Conservation (phyloP, 2,797 vertebrate species). For the Salmo trutta region DNA sequence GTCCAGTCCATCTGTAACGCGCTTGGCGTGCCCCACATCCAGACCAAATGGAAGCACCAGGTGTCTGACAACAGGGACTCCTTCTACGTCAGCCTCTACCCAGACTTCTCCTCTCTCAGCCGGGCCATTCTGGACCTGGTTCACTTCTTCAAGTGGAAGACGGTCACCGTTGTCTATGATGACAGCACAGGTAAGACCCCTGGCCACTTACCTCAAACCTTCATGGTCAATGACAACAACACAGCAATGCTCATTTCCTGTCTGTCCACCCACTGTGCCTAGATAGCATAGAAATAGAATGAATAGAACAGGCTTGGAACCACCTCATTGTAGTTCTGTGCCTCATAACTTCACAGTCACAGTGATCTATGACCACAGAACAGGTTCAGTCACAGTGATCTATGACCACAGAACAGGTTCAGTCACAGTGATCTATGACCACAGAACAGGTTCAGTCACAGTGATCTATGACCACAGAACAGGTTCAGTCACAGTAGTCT, state of each 20-base stretch:
- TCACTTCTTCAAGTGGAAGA: constrained; percentile 99
- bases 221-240: not conserved
- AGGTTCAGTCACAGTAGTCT: too few species aligned
- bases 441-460: too few species aligned
- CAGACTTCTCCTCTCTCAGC: constrained; percentile 97
- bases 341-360: not conserved
- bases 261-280: not conserved
- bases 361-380: not conserved
- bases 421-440: too few species aligned
- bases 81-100: constrained; percentile 97
- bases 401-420: too few species aligned
- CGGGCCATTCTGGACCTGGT: constrained; percentile 96
- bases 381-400: too few species aligned
- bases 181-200: constrained; percentile 91
- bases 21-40: constrained; percentile 95
- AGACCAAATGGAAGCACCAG: constrained; percentile 99
- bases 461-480: too few species aligned
- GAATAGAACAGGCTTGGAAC: not conserved
- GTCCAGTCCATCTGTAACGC: constrained; percentile 99
- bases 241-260: not conserved
- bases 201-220: not conserved
- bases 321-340: too few species aligned
- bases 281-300: not conserved
- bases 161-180: constrained; percentile 96
- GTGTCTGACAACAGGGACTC: constrained; percentile 97